Evolutionary conservation across 2,888 invertebrate genomes (phyloP).

Genomic region (Apeira syringaria): DNA sequence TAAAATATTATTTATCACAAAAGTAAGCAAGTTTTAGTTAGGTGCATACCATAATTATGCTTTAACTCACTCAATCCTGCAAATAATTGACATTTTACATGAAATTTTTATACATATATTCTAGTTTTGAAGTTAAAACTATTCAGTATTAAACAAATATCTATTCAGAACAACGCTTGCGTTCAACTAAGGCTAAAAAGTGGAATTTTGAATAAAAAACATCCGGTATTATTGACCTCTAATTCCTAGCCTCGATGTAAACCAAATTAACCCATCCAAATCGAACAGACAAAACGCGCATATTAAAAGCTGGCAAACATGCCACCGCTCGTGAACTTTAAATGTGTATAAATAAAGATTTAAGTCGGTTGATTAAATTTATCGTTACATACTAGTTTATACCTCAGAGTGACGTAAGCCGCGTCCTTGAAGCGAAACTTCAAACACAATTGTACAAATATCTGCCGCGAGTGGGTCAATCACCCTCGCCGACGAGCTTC

Average conservation of each 20-base stretch:
- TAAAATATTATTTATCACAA: too few relatives aligned
- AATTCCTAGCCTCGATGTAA: constrained; percentile 29
- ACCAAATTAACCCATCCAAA: constrained; percentile 23
- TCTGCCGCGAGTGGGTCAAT: constrained; percentile 62
- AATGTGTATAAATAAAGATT: constrained; percentile 41
- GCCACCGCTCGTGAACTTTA: constrained; percentile 35
- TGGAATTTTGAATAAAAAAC: constrained; percentile 31
- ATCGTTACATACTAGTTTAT: constrained; percentile 45
- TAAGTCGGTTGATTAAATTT: constrained; percentile 38
- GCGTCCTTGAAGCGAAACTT: constrained; percentile 73
- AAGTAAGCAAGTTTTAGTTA: too few relatives aligned
- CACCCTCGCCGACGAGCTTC: constrained; percentile 52
- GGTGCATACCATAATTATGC: too few relatives aligned
- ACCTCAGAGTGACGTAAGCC: constrained; percentile 66
- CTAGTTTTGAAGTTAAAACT: too few relatives aligned
- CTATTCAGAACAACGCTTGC: background rate
- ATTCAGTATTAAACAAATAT: too few relatives aligned
- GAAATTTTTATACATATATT: too few relatives aligned
- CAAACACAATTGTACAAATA: constrained; percentile 76
- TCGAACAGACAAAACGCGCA: constrained; percentile 17
- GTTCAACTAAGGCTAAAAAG: background rate
- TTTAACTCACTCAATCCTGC: too few relatives aligned
- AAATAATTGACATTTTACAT: too few relatives aligned
- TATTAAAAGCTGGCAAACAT: constrained; percentile 10
- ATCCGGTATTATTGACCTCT: constrained; percentile 50